phyloP scores from a whole-genome alignment of 2,113 vertebrate species.

The Orthochromis malagaraziensis region DNA sequence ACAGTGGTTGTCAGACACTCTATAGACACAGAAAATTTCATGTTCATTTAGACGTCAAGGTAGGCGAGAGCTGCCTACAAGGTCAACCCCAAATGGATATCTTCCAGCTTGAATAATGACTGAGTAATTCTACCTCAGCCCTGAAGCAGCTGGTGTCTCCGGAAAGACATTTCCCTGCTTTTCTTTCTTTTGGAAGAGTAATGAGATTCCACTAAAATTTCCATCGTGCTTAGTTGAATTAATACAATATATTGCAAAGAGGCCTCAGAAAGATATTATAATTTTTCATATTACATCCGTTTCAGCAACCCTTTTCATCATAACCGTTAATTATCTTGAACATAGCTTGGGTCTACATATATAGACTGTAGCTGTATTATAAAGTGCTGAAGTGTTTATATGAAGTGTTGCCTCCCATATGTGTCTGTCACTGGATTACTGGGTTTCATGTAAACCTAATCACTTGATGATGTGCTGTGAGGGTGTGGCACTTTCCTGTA shows the following conservation, averaged over 20 bases:
- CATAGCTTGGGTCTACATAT: background rate
- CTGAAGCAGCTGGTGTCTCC: background rate
- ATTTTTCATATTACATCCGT: background rate
- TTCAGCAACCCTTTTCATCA: background rate
- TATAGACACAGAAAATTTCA: constrained; percentile 17
- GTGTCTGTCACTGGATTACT: constrained; percentile 30
- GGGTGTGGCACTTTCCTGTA: constrained; percentile 12
- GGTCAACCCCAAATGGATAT: constrained; percentile 23
- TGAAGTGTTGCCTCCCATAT: background rate
- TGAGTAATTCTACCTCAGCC: constrained; percentile 15
- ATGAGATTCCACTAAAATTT: background rate
- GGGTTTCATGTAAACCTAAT: constrained; percentile 40
- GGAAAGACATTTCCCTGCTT: background rate
- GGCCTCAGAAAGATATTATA: background rate
- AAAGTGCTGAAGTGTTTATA: constrained; percentile 5
- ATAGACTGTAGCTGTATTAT: background rate
- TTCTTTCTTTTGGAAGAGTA: background rate
- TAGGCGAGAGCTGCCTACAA: constrained; percentile 9
- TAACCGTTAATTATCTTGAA: background rate
- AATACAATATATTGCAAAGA: background rate
- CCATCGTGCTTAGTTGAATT: background rate
- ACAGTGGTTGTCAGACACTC: background rate
- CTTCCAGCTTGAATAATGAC: constrained; percentile 30
- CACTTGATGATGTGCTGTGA: constrained; percentile 18
- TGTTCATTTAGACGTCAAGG: constrained; percentile 2